Percentiles rank a stretch among this genome's conserved stretches.
These are phyloP conservation scores for Cacoxenus indagator DNA, from an alignment of 2,888 invertebrate species.

Conservation along the genomic window DNA sequence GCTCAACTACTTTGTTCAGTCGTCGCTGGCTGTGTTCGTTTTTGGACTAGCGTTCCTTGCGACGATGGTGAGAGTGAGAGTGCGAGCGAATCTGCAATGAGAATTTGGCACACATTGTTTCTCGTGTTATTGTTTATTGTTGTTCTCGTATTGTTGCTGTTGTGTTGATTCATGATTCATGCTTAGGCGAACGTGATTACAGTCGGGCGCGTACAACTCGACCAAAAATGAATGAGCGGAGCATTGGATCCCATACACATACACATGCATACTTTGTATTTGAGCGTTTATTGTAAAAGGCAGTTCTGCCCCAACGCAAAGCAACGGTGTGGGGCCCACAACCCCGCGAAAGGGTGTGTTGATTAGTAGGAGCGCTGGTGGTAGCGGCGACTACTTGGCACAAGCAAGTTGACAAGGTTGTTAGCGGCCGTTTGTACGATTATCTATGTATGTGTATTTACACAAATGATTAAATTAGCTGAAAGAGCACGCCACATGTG, in stretches of 20 bases:
- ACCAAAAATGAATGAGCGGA: neutral
- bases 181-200: constrained; percentile 52
- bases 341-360: no score
- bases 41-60: no score
- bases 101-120: neutral
- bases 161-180: constrained; percentile 54
- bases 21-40: no score
- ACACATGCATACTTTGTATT: constrained; percentile 24
- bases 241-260: neutral
- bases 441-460: neutral
- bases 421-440: constrained; percentile 31
- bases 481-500: constrained; percentile 5
- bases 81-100: neutral
- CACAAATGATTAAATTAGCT: constrained; percentile 18
- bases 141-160: neutral
- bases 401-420: constrained; percentile 65
- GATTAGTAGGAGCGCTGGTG: neutral
- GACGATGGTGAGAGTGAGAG: no score
- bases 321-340: no score
- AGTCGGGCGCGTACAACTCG: neutral
- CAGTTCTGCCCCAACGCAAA: no score
- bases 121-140: constrained; percentile 2
- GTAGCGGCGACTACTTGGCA: neutral
- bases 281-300: constrained; percentile 20
- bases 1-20: no score